A percentile compares a stretch with the other conserved stretches of the same genome.
phyloP scores from a whole-genome alignment of 2,113 vertebrate genomes.

The Marmota flaviventris region DNA sequence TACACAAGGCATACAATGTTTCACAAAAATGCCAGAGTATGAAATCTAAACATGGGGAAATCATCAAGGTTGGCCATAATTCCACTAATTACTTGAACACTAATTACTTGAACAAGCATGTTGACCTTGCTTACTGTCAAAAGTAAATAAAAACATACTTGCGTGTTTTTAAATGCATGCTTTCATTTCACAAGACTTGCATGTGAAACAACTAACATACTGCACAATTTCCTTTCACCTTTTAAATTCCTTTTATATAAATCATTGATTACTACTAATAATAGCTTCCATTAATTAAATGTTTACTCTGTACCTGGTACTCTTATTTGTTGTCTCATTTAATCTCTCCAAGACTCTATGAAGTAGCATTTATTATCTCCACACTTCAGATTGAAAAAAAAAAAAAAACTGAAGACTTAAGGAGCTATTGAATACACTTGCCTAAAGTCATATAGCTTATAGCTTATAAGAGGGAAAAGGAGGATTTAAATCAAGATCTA shows the following conservation, averaged over 20 bases:
- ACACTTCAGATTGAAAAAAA: not conserved
- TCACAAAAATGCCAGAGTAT: not conserved
- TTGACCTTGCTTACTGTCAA: not conserved
- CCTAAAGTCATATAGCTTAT: not conserved
- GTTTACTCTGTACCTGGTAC: not conserved
- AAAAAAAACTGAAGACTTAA: not conserved
- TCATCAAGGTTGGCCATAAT: not conserved
- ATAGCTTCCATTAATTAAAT: not conserved
- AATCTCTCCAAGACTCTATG: not conserved
- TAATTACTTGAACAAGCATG: not conserved
- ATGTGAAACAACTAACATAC: not conserved
- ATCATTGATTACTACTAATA: constrained; percentile 15
- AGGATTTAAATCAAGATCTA: not conserved
- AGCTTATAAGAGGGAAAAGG: not conserved
- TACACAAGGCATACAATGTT: not conserved
- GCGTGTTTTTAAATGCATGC: not conserved
- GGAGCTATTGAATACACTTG: not conserved
- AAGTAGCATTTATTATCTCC: not conserved
- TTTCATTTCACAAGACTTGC: not conserved
- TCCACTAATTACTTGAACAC: not conserved
- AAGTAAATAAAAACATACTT: constrained; percentile 1
- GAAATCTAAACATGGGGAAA: not conserved
- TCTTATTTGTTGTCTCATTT: not conserved
- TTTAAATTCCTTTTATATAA: not conserved
- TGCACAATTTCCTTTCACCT: not conserved